These are phyloP conservation scores for Pandemis corylana DNA, from an alignment of 2,888 invertebrate species.

Conservation along the genomic window DNA sequence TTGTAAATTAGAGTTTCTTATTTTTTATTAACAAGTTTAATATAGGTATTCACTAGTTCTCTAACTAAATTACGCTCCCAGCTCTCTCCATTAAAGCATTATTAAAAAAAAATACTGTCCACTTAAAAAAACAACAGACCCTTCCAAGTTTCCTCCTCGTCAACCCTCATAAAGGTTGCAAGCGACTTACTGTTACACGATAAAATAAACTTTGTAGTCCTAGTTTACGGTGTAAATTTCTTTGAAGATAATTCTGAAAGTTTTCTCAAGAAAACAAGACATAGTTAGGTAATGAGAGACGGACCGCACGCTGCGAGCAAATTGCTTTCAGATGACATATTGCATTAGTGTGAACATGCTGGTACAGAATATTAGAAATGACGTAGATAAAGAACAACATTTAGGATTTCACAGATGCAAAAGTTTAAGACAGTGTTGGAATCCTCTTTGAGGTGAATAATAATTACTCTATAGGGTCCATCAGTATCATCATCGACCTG, in stretches of 20 bases:
- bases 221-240: neutral
- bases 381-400: neutral
- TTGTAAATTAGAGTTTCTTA: too few species aligned
- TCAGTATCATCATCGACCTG: too few species aligned
- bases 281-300: conserved; percentile 70
- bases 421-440: too few species aligned
- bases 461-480: too few species aligned
- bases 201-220: neutral
- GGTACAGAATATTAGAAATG: conserved; percentile 33
- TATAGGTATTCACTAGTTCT: neutral
- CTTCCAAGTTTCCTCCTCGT: conserved; percentile 50
- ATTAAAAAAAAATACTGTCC: conserved; percentile 58
- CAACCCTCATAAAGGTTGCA: conserved; percentile 38
- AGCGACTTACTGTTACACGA: neutral
- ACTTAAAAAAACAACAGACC: conserved; percentile 61
- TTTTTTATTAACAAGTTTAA: neutral
- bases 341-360: conserved; percentile 66
- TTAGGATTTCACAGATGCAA: neutral
- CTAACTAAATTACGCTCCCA: neutral
- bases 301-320: conserved; percentile 78
- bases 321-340: conserved; percentile 82
- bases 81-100: conserved; percentile 2
- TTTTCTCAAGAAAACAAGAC: conserved; percentile 47
- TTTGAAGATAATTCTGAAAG: neutral
- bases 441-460: too few species aligned